Conservation (phyloP, 53 echinoderm and acorn worm species). For the Stichopus horrens region DNA sequence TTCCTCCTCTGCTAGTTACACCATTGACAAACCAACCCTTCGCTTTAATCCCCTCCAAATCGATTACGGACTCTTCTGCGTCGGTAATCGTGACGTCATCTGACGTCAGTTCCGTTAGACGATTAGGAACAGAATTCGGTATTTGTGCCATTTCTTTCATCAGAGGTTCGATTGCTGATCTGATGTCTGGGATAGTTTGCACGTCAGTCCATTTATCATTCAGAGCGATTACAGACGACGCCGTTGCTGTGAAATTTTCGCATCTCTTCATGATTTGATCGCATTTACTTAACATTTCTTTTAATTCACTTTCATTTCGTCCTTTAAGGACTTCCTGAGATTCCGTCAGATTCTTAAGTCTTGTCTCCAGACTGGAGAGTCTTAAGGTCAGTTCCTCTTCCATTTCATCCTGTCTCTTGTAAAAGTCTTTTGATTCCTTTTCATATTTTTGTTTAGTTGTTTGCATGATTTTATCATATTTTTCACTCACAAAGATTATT, state of each 20-base stretch:
- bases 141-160: background rate
- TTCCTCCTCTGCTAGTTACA: background rate
- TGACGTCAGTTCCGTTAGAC: background rate
- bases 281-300: background rate
- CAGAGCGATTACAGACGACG: background rate
- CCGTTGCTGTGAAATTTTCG: slow-evolving; percentile 2
- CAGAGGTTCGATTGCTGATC: background rate
- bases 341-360: background rate
- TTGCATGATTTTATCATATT: background rate
- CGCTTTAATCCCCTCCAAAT: background rate
- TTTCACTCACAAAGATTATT: background rate
- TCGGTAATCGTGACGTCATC: background rate
- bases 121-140: background rate
- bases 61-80: background rate
- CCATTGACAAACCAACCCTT: background rate
- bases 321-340: background rate
- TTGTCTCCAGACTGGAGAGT: background rate
- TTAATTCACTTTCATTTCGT: background rate
- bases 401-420: background rate
- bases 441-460: slow-evolving; percentile 9
- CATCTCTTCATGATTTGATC: background rate
- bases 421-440: background rate
- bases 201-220: slow-evolving; percentile 4
- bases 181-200: slow-evolving; percentile 18
- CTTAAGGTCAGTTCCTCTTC: background rate